Evolutionary conservation across 2,113 vertebrate genomes (phyloP).

Genomic region (Damaliscus lunatus): DNA sequence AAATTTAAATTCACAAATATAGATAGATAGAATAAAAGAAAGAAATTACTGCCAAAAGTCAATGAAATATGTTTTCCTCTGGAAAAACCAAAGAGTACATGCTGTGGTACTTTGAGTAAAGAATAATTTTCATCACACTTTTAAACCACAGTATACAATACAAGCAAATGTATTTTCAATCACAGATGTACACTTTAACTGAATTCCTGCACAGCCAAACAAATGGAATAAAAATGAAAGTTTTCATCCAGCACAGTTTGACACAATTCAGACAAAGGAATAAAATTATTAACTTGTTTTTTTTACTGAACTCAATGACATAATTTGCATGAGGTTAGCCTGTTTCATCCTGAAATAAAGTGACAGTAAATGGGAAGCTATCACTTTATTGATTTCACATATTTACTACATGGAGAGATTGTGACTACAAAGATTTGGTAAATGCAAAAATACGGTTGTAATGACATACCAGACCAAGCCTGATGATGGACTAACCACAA

Average conservation of each 20-base stretch:
- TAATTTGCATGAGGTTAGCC: not conserved
- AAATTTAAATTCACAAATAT: not conserved
- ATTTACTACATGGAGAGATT: not conserved
- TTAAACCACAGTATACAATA: slow-evolving; percentile 13
- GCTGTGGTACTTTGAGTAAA: slow-evolving; percentile 26
- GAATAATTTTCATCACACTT: slow-evolving; percentile 22
- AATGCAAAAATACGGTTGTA: not conserved
- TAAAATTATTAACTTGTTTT: not conserved
- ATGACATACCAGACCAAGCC: not conserved
- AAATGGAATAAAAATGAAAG: slow-evolving; percentile 24
- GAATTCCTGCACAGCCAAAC: not conserved
- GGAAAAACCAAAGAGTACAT: not conserved
- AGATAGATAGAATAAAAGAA: not conserved
- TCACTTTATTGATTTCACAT: not conserved
- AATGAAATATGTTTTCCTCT: not conserved
- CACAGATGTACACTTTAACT: not conserved
- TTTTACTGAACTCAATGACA: not conserved
- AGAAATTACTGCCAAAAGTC: not conserved
- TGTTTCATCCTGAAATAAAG: not conserved
- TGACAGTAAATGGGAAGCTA: not conserved
- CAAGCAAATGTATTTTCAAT: slow-evolving; percentile 47
- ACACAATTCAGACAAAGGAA: not conserved
- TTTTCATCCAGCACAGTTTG: not conserved
- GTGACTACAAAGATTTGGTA: not conserved
- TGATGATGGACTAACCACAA: not conserved